A percentile compares a stretch with the other conserved stretches of the same genome.
Evolutionary conservation across 2,797 vertebrate species (phyloP).

Genomic region (Brotula barbata): DNA sequence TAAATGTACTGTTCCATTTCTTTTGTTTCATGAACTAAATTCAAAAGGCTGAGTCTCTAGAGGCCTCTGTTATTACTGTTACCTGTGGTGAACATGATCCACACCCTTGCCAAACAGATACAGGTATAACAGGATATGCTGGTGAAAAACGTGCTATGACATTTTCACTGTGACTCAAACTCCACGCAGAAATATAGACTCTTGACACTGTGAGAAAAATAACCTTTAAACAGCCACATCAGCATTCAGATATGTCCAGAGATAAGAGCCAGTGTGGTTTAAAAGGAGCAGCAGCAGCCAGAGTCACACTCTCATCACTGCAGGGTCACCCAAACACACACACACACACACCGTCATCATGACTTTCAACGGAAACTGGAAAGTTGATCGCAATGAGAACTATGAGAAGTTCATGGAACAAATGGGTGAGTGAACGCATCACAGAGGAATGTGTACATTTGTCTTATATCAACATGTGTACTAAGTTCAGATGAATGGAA

Average conservation of each 20-base stretch:
- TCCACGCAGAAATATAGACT: neutral
- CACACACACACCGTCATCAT: slow-evolving; percentile 72
- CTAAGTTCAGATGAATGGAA: too few relatives aligned
- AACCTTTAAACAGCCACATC: slow-evolving; percentile 92
- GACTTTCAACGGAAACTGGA: slow-evolving; percentile 90
- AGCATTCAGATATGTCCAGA: slow-evolving; percentile 67
- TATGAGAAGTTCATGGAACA: slow-evolving; percentile 96
- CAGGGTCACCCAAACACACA: slow-evolving; percentile 35
- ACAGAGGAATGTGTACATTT: neutral
- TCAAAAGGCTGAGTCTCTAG: too few relatives aligned
- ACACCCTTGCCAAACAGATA: slow-evolving; percentile 48
- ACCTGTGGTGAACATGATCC: too few relatives aligned
- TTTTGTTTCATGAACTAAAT: too few relatives aligned
- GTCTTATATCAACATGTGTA: too few relatives aligned
- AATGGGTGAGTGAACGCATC: slow-evolving; percentile 84
- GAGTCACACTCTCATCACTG: slow-evolving; percentile 49
- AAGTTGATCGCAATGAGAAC: slow-evolving; percentile 88
- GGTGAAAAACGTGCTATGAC: too few relatives aligned
- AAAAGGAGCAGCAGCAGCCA: slow-evolving; percentile 53
- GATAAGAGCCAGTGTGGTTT: slow-evolving; percentile 80
- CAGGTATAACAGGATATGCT: slow-evolving; percentile 18
- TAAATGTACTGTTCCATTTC: too few relatives aligned
- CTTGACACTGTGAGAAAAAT: slow-evolving; percentile 67
- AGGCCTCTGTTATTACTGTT: too few relatives aligned
- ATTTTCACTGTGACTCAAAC: neutral